Conservation (phyloP, 2,797 vertebrate genomes). For the Natrix natrix region DNA sequence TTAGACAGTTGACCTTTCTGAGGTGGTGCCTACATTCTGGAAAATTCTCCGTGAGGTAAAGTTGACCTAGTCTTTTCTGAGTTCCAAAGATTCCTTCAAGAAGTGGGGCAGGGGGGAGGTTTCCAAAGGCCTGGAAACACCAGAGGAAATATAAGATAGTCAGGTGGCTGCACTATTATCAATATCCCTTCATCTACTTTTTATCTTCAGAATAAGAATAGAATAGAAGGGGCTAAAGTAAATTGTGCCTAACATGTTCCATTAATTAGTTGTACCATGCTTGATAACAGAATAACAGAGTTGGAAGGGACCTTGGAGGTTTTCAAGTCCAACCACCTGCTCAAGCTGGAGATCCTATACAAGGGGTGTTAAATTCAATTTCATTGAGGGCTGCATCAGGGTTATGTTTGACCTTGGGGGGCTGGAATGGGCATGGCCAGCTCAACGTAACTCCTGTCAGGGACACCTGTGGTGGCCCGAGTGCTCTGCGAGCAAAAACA, state of each 20-base stretch:
- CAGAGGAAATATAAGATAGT: not conserved
- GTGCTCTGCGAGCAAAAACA: too few relatives aligned
- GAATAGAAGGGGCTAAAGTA: not conserved
- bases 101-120: not conserved
- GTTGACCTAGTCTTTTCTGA: not conserved
- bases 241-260: too few relatives aligned
- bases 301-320: not conserved
- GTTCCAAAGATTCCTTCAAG: not conserved
- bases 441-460: too few relatives aligned
- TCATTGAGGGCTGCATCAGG: too few relatives aligned
- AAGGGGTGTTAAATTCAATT: too few relatives aligned
- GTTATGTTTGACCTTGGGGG: too few relatives aligned
- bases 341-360: not conserved
- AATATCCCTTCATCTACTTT: not conserved
- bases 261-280: too few relatives aligned
- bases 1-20: not conserved
- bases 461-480: too few relatives aligned
- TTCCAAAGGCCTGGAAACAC: not conserved
- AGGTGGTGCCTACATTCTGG: not conserved
- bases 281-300: not conserved
- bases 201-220: not conserved
- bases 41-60: not conserved
- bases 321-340: not conserved
- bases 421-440: too few relatives aligned
- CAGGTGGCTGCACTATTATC: not conserved